These are phyloP conservation scores for Drosophila peninsularis DNA, from an alignment of 2,888 invertebrate species.

Conservation along the genomic window DNA sequence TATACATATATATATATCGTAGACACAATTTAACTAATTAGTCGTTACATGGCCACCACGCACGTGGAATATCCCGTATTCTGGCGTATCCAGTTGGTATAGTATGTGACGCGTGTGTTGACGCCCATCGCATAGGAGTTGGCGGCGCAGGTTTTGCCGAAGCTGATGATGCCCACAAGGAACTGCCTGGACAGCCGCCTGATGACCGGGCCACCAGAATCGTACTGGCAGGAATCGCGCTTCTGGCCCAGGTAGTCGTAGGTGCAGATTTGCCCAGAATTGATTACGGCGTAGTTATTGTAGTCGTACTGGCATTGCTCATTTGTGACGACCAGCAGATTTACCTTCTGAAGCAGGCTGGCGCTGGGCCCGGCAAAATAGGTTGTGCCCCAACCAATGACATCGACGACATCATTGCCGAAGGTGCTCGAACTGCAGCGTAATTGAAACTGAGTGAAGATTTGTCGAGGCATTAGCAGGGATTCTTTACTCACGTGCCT, in stretches of 20 bases:
- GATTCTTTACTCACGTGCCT: conserved; percentile 70
- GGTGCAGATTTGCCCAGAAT: conserved; percentile 70
- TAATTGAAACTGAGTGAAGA: not conserved
- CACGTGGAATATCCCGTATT: conserved; percentile 62
- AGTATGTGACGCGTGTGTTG: conserved; percentile 86
- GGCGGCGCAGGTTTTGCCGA: conserved; percentile 86
- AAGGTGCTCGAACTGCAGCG: conserved; percentile 57
- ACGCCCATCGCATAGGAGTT: conserved; percentile 84
- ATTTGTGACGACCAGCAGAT: conserved; percentile 79
- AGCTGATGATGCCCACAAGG: conserved; percentile 86
- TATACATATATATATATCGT: no score
- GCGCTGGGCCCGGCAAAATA: conserved; percentile 85
- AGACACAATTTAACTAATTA: not conserved
- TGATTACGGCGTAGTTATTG: conserved; percentile 35
- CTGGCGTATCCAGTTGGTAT: conserved; percentile 86
- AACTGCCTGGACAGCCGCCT: conserved; percentile 82
- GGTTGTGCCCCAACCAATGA: conserved; percentile 86
- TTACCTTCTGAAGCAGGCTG: conserved; percentile 84
- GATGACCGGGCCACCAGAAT: conserved; percentile 86
- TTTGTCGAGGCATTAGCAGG: accelerated
- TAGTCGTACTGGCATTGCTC: conserved; percentile 58
- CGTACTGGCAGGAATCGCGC: conserved; percentile 85
- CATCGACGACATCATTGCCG: conserved; percentile 57
- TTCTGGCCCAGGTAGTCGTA: conserved; percentile 62
- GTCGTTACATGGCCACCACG: conserved; percentile 34